These are phyloP conservation scores for Drosophila sp. DNA, from an alignment of 1,140 invertebrate genomes.

Conservation along the genomic window DNA sequence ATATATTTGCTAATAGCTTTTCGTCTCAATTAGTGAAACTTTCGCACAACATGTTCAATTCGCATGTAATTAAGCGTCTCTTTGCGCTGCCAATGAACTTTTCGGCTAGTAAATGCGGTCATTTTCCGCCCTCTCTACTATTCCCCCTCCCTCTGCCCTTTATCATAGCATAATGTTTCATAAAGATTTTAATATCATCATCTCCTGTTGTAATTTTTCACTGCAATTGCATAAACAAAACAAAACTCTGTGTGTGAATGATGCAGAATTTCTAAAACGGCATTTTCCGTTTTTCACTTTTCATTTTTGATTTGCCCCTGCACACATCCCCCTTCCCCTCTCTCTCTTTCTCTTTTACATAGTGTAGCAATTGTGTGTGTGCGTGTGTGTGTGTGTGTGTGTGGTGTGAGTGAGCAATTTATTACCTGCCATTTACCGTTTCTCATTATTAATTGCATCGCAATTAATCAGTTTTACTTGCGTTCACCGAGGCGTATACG, in stretches of 20 bases:
- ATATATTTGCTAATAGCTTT: neutral
- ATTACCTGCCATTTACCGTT: slow-evolving; percentile 78
- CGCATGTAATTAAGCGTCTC: too few relatives aligned
- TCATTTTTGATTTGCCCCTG: slow-evolving; percentile 43
- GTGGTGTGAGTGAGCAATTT: slow-evolving; percentile 55
- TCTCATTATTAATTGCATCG: slow-evolving; percentile 74
- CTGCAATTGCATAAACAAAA: slow-evolving; percentile 51
- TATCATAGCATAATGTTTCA: neutral
- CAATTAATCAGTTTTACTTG: slow-evolving; percentile 77
- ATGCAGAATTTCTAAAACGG: slow-evolving; percentile 43
- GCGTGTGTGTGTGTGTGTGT: slow-evolving; percentile 10
- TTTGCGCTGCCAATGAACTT: slow-evolving; percentile 2
- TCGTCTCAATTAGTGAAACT: neutral
- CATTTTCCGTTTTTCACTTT: slow-evolving; percentile 57
- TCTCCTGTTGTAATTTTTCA: slow-evolving; percentile 20
- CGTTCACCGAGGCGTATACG: slow-evolving; percentile 73
- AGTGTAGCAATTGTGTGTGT: slow-evolving; percentile 6
- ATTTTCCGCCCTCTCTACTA: neutral
- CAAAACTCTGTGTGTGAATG: slow-evolving; percentile 10
- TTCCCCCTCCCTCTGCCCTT: neutral
- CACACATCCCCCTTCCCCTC: neutral
- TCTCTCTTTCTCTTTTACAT: neutral
- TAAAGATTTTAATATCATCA: slow-evolving; percentile 19
- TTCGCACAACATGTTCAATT: too few relatives aligned
- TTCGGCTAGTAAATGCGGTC: neutral